Conservation (phyloP, 2,888 invertebrate species). For the Girardia tigrina region DNA sequence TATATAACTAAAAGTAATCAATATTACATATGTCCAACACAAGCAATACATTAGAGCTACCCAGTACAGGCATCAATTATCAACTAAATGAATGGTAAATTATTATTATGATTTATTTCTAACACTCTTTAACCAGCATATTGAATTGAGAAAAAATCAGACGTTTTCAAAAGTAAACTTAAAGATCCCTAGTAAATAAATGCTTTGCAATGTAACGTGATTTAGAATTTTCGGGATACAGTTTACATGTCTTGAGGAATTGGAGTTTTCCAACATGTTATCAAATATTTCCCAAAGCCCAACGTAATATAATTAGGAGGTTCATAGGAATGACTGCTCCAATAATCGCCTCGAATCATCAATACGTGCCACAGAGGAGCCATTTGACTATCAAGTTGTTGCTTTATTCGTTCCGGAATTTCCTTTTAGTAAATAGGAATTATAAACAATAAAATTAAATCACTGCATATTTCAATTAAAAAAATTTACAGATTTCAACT, state of each 20-base stretch:
- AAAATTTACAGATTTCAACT: too few relatives aligned
- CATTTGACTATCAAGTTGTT: slow-evolving; percentile 6
- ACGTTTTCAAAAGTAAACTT: slow-evolving; percentile 20
- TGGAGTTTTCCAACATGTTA: slow-evolving; percentile 12
- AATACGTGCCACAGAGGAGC: slow-evolving; percentile 1
- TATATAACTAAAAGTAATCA: too few relatives aligned
- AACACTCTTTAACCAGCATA: slow-evolving; percentile 15
- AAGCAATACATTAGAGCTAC: too few relatives aligned
- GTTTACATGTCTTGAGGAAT: slow-evolving; percentile 4
- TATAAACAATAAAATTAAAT: too few relatives aligned
- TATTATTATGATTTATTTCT: slow-evolving; percentile 7
- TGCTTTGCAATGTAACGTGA: not conserved
- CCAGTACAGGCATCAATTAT: too few relatives aligned
- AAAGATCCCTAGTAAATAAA: slow-evolving; percentile 17
- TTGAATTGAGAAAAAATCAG: slow-evolving; percentile 10
- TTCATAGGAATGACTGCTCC: slow-evolving; percentile 18
- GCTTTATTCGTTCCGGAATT: slow-evolving; percentile 14
- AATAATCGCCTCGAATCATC: slow-evolving; percentile 10
- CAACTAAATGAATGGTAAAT: too few relatives aligned
- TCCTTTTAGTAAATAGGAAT: too few relatives aligned
- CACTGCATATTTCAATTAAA: too few relatives aligned
- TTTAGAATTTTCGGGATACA: not conserved
- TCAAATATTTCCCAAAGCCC: not conserved
- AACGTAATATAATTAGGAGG: not conserved
- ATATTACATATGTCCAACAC: too few relatives aligned